Percentiles rank a stretch among this genome's conserved stretches.
These are phyloP conservation scores for Scaptomyza parva DNA, from an alignment of 2,888 invertebrate genomes.

Conservation along the genomic window DNA sequence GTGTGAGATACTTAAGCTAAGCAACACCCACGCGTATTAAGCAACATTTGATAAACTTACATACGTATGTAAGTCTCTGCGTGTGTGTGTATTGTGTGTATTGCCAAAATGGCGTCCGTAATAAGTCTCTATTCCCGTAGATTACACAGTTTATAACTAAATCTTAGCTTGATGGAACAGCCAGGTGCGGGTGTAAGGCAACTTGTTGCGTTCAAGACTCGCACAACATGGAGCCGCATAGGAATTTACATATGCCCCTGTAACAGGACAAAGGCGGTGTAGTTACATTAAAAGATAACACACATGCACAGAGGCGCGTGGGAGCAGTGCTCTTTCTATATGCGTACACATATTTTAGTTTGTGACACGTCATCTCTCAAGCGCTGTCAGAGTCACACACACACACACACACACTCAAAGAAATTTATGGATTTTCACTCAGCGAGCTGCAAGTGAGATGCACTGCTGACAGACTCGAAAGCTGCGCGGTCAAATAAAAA, in stretches of 20 bases:
- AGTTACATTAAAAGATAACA: constrained; percentile 35
- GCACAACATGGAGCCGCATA: constrained; percentile 14
- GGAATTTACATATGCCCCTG: constrained; percentile 36
- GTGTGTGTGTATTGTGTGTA: constrained; percentile 11
- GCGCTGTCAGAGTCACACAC: constrained; percentile 50
- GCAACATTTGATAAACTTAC: constrained; percentile 37
- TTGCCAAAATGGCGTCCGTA: constrained; percentile 59
- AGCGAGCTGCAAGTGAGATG: constrained; percentile 28
- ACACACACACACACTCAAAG: constrained; percentile 16
- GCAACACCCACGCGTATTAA: constrained; percentile 62
- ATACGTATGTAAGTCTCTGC: neutral
- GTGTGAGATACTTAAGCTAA: constrained; percentile 54
- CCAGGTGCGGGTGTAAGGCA: constrained; percentile 3
- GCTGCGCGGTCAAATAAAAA: constrained; percentile 3
- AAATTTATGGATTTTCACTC: constrained; percentile 62
- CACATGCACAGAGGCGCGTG: constrained; percentile 13
- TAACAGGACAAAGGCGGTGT: constrained; percentile 30
- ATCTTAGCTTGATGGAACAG: neutral
- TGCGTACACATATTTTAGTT: constrained; percentile 10
- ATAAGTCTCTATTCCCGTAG: constrained; percentile 43
- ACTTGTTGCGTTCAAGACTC: constrained; percentile 56
- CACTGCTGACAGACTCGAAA: constrained; percentile 1
- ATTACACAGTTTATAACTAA: constrained; percentile 42
- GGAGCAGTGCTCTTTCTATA: constrained; percentile 9
- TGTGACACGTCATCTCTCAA: constrained; percentile 60